These are phyloP conservation scores for Terebella lapidaria DNA, from an alignment of 2,888 invertebrate genomes.

Conservation along the genomic window DNA sequence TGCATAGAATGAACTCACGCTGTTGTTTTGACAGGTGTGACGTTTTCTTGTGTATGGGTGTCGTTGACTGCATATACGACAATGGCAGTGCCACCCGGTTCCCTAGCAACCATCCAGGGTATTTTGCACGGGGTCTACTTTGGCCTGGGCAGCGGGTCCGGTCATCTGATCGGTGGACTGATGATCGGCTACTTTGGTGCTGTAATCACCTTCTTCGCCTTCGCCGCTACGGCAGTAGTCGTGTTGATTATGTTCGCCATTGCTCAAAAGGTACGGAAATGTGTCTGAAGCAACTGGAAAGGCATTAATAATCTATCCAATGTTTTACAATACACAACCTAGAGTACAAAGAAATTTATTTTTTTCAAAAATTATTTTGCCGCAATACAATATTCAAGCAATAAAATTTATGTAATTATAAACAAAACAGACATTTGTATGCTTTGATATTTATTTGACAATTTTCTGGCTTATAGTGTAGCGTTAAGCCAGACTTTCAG, in stretches of 20 bases:
- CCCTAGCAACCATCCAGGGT: slow-evolving; percentile 21
- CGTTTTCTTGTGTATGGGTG: slow-evolving; percentile 22
- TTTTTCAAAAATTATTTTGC: too few species aligned
- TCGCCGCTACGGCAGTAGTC: slow-evolving; percentile 7
- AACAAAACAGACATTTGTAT: too few species aligned
- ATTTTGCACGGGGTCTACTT: slow-evolving; percentile 24
- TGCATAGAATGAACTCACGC: too few species aligned
- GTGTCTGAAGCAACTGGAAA: too few species aligned
- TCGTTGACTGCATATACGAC: slow-evolving; percentile 19
- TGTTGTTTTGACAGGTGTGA: slow-evolving; percentile 15
- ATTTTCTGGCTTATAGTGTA: too few species aligned
- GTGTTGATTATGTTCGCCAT: slow-evolving; percentile 12
- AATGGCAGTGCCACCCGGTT: slow-evolving; percentile 14
- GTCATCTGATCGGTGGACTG: slow-evolving; percentile 20
- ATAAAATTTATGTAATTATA: too few species aligned
- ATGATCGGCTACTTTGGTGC: slow-evolving; percentile 18
- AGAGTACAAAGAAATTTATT: too few species aligned
- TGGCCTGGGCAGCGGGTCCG: slow-evolving; percentile 19
- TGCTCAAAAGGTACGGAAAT: slow-evolving; percentile 17
- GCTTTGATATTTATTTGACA: too few species aligned
- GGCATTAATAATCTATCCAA: too few species aligned
- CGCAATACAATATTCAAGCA: too few species aligned
- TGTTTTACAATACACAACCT: too few species aligned
- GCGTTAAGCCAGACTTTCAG: too few species aligned
- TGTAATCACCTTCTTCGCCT: slow-evolving; percentile 13